Conservation (phyloP, 2,888 invertebrate genomes). For the Augochlorella aurata region DNA sequence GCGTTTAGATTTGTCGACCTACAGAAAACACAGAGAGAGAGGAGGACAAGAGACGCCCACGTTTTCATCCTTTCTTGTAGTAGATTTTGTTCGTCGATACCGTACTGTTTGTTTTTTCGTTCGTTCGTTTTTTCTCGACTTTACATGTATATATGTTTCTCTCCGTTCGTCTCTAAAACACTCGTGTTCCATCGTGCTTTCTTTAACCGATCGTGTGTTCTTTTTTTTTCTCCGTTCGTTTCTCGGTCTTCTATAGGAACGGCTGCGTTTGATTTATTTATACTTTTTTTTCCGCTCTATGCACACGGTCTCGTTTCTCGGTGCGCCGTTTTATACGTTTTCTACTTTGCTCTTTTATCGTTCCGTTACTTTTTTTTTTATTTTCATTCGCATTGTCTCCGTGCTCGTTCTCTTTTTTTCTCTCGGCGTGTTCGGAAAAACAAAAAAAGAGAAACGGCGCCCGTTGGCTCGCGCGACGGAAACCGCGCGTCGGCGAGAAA, state of each 20-base stretch:
- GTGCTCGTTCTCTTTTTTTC: slow-evolving; percentile 1
- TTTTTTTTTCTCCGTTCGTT: no score
- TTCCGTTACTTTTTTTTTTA: background rate
- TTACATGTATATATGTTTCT: background rate
- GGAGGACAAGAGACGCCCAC: slow-evolving; percentile 80
- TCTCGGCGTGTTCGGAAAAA: background rate
- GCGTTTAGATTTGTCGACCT: slow-evolving; percentile 82
- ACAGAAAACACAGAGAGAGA: slow-evolving; percentile 80
- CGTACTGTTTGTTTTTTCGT: background rate
- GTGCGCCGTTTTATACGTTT: no score
- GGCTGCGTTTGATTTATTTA: no score
- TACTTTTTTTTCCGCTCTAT: no score
- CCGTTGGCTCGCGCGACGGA: slow-evolving; percentile 40
- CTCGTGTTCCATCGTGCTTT: no score
- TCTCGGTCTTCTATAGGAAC: no score
- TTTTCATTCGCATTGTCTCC: background rate
- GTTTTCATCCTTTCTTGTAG: slow-evolving; percentile 54
- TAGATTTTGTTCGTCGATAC: slow-evolving; percentile 1
- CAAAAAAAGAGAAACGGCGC: background rate
- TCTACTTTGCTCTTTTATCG: no score
- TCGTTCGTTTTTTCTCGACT: background rate
- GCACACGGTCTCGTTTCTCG: no score
- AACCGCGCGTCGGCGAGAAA: background rate
- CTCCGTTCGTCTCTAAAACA: no score
- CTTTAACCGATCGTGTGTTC: no score